Evolutionary conservation across 2,888 invertebrate species (phyloP).

Genomic region (Emmelina monodactyla): DNA sequence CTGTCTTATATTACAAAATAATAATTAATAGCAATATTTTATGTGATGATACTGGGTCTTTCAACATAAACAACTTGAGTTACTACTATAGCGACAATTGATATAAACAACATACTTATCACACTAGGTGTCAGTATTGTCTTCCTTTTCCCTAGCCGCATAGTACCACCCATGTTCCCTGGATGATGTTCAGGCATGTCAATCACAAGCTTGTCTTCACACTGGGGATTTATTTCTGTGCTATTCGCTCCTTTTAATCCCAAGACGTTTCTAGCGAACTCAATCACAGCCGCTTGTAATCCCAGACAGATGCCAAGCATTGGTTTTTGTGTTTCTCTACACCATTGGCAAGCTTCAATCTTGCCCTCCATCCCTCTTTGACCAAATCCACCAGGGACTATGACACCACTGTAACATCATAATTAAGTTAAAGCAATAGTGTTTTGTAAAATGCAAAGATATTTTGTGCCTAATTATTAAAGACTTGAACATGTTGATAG

Average conservation of each 20-base stretch:
- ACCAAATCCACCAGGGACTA: conserved; percentile 98
- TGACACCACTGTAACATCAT: conserved; percentile 84
- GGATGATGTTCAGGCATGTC: conserved; percentile 99
- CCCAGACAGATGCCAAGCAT: conserved; percentile 98
- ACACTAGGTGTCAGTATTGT: conserved; percentile 78
- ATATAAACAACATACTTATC: conserved; percentile 66
- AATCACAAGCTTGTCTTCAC: conserved; percentile 83
- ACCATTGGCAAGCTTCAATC: conserved; percentile 93
- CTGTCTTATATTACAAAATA: too few species aligned
- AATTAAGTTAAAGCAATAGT: not conserved
- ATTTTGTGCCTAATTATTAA: too few species aligned
- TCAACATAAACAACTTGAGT: too few species aligned
- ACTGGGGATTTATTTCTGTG: conserved; percentile 81
- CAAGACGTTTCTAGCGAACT: conserved; percentile 89
- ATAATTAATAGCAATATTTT: too few species aligned
- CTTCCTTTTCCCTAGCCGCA: conserved; percentile 93
- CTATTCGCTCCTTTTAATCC: conserved; percentile 81
- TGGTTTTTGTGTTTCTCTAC: conserved; percentile 87
- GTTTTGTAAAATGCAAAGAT: too few species aligned
- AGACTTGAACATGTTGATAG: too few species aligned
- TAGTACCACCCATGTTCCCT: conserved; percentile 94
- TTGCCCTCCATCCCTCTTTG: conserved; percentile 95
- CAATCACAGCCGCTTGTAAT: conserved; percentile 95
- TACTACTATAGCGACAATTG: too few species aligned
- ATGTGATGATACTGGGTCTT: too few species aligned